These are phyloP conservation scores for Phacellophora camtschatica DNA, from an alignment of 30 jellyfish, hydroid and myxozoan species.

Conservation along the genomic window DNA sequence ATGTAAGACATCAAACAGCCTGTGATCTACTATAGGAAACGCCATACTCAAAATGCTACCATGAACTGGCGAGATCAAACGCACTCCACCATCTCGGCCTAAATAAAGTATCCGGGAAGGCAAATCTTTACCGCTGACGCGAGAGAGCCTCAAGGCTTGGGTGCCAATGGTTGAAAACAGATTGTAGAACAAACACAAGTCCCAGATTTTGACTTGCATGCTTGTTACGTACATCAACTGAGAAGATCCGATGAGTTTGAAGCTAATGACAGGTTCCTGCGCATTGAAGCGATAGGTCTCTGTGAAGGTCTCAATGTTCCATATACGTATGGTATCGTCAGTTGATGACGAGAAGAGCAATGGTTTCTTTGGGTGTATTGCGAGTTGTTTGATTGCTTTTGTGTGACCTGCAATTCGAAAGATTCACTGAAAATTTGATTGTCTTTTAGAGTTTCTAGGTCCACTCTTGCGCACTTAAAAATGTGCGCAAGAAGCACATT, in stretches of 20 bases:
- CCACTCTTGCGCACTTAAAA: no score
- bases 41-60: conserved; percentile 76
- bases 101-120: conserved; percentile 60
- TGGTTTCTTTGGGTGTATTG: conserved; percentile 57
- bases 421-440: no score
- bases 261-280: conserved; percentile 43
- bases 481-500: no score
- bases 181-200: conserved; percentile 57
- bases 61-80: conserved; percentile 89
- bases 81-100: conserved; percentile 89
- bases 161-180: conserved; percentile 77
- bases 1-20: conserved; percentile 46
- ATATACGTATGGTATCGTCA: conserved; percentile 87
- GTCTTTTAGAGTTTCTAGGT: no score
- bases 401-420: conserved; percentile 94
- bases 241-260: conserved; percentile 27
- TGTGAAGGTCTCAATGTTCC: conserved; percentile 89
- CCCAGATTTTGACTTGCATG: conserved; percentile 43
- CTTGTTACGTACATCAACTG: conserved; percentile 62
- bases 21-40: conserved; percentile 72
- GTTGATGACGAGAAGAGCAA: conserved; percentile 74
- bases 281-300: conserved; percentile 81
- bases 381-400: conserved; percentile 29
- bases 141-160: conserved; percentile 13
- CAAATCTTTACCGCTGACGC: conserved; percentile 2